phyloP scores from a whole-genome alignment of 2,113 vertebrate genomes.

The Heterotis niloticus region DNA sequence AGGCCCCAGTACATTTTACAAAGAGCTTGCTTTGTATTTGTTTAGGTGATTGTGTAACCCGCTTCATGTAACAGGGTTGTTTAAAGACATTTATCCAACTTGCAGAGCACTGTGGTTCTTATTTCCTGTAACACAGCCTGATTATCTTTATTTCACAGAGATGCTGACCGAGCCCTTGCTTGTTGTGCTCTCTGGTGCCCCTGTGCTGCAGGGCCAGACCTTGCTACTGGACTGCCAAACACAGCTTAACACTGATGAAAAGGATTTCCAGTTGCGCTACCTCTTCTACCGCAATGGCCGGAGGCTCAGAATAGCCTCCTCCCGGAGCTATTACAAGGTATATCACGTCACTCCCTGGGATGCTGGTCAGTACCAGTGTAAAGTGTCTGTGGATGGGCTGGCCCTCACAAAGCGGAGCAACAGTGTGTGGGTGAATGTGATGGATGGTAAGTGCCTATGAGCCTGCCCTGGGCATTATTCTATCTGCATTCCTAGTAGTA shows the following conservation, averaged over 20 bases:
- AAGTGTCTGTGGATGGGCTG: slow-evolving; percentile 43
- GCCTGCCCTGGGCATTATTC: background rate
- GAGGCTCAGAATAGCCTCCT: slow-evolving; percentile 24
- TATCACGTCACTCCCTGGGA: rapidly evolving
- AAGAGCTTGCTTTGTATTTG: too few species aligned
- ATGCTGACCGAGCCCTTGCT: slow-evolving; percentile 42
- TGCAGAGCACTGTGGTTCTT: too few species aligned
- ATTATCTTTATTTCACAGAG: slow-evolving; percentile 36
- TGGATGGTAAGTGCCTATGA: background rate
- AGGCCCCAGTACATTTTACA: too few species aligned
- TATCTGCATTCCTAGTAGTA: background rate
- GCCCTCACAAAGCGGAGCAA: slow-evolving; percentile 40
- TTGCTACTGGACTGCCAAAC: slow-evolving; percentile 48
- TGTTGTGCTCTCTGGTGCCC: slow-evolving; percentile 19
- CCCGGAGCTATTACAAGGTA: slow-evolving; percentile 26
- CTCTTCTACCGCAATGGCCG: slow-evolving; percentile 45
- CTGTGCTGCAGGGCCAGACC: rapidly evolving
- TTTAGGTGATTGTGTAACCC: too few species aligned
- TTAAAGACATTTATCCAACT: too few species aligned
- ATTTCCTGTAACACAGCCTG: too few species aligned
- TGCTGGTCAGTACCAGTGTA: slow-evolving; percentile 52
- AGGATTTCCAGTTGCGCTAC: slow-evolving; percentile 39
- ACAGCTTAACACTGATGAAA: slow-evolving; percentile 40
- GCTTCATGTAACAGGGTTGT: too few species aligned
- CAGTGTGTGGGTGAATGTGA: background rate